Percentiles rank a stretch among this genome's conserved stretches.
Evolutionary conservation across 2,113 vertebrate species (phyloP).

Genomic region (Maccullochella peelii): DNA sequence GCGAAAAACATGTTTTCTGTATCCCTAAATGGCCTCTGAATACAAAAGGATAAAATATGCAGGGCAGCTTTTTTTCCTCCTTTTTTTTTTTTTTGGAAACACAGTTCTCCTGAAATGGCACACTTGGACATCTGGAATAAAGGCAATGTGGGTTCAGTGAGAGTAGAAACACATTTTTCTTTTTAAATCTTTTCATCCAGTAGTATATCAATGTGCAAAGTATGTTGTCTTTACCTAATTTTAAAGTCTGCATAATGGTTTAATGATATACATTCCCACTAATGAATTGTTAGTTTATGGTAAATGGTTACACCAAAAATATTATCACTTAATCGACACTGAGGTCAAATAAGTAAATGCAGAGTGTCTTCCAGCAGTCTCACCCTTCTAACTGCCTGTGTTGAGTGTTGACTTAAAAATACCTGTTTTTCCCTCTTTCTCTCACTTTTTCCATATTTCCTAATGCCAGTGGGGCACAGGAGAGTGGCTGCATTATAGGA

Average conservation of each 20-base stretch:
- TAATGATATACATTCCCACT: background rate
- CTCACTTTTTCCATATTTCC: background rate
- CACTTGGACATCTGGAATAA: slow-evolving; percentile 47
- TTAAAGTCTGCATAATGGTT: background rate
- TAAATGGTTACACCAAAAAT: background rate
- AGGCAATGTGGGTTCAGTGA: slow-evolving; percentile 10
- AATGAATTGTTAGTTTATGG: background rate
- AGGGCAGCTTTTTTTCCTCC: background rate
- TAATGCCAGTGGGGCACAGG: background rate
- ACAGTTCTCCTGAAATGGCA: slow-evolving; percentile 20
- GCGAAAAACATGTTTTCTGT: slow-evolving; percentile 21
- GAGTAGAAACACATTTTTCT: slow-evolving; percentile 32
- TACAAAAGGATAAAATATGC: slow-evolving; percentile 25
- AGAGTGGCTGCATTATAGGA: background rate
- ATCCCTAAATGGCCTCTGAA: slow-evolving; percentile 25
- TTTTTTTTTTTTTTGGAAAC: background rate
- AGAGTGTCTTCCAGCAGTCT: background rate
- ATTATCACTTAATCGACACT: background rate
- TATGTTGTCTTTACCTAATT: background rate
- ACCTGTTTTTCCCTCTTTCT: background rate
- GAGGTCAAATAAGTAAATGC: background rate
- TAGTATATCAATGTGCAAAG: too few species aligned
- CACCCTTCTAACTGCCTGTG: background rate
- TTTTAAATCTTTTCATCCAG: slow-evolving; percentile 6
- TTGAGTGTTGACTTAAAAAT: background rate